These are phyloP conservation scores for Psittacara wagleri DNA, from an alignment of 2,113 vertebrate genomes.

Conservation along the genomic window DNA sequence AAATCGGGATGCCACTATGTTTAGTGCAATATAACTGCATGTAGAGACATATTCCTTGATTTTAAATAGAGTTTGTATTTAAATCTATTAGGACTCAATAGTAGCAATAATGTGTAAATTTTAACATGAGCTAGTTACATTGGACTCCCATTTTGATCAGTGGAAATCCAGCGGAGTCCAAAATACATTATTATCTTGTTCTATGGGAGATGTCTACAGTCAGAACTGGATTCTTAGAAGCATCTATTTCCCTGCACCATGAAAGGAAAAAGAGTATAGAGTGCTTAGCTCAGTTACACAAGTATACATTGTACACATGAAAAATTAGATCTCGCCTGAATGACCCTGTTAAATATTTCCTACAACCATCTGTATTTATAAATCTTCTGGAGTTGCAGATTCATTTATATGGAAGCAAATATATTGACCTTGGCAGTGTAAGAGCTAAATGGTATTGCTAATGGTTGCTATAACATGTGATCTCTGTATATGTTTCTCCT, in stretches of 20 bases:
- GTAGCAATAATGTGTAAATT: background rate
- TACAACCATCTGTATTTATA: background rate
- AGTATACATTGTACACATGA: background rate
- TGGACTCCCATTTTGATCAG: background rate
- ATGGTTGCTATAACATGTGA: background rate
- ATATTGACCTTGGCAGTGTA: background rate
- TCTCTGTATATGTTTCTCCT: background rate
- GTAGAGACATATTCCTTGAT: background rate
- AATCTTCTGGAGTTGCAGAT: background rate
- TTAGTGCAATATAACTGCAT: background rate
- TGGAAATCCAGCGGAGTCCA: background rate
- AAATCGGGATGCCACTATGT: background rate
- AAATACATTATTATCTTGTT: background rate
- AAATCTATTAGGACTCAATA: background rate
- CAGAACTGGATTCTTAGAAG: background rate
- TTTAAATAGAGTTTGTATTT: background rate
- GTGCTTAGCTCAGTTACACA: background rate
- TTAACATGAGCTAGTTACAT: background rate
- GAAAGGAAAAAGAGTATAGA: background rate
- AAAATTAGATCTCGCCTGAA: background rate
- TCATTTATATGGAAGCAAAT: background rate
- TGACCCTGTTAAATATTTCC: background rate
- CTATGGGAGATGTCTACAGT: background rate
- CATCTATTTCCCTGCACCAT: background rate
- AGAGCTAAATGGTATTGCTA: background rate